Percentiles rank a stretch among this genome's conserved stretches.
These are phyloP conservation scores for Collichthys lucidus DNA, from an alignment of 2,113 vertebrate genomes.

Conservation along the genomic window DNA sequence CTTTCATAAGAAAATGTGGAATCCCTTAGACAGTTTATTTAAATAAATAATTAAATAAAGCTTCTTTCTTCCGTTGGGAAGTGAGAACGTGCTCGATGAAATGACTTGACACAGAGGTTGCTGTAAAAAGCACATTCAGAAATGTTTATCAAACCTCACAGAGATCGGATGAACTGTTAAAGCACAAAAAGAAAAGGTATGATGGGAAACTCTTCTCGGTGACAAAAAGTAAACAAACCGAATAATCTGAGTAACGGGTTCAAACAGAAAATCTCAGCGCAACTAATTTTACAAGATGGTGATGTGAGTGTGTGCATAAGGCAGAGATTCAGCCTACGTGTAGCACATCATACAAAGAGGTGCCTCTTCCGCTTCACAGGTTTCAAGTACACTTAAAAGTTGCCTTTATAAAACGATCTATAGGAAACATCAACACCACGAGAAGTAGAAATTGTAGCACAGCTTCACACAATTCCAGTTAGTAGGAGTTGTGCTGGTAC, in stretches of 20 bases:
- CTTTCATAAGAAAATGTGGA: conserved; percentile 13
- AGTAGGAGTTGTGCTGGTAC: conserved; percentile 35
- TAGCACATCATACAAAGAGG: background rate
- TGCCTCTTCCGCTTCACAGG: conserved; percentile 30
- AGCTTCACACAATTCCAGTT: conserved; percentile 10
- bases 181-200: conserved; percentile 15
- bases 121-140: conserved; percentile 44
- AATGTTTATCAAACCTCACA: background rate
- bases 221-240: background rate
- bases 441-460: conserved; percentile 3
- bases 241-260: background rate
- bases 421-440: background rate
- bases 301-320: conserved; percentile 33
- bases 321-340: conserved; percentile 30
- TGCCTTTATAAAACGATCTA: conserved; percentile 11
- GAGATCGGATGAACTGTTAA: conserved; percentile 5
- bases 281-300: conserved; percentile 14
- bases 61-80: conserved; percentile 19
- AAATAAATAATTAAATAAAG: conserved; percentile 70
- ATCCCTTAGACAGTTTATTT: conserved; percentile 46
- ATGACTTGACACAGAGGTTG: background rate
- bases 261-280: conserved; percentile 37
- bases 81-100: conserved; percentile 21
- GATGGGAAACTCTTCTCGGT: conserved; percentile 9
- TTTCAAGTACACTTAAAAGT: conserved; percentile 50